These are phyloP conservation scores for Pseudorasbora parva DNA, from an alignment of 2,113 vertebrate genomes.

Conservation along the genomic window DNA sequence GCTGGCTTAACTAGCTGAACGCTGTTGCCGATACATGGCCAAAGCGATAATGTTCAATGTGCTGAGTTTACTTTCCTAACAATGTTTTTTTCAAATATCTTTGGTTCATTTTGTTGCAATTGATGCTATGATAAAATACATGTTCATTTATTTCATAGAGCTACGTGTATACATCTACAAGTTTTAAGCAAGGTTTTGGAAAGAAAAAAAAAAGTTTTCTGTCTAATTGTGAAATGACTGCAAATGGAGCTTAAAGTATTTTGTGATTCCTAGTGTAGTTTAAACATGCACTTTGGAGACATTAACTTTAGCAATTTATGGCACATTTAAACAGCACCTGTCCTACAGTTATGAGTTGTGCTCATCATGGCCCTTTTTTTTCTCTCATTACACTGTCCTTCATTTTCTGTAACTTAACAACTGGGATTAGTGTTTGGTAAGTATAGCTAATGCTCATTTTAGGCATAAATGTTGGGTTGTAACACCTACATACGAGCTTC, in stretches of 20 bases:
- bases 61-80: not conserved
- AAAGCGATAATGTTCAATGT: not conserved
- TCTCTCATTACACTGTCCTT: not conserved
- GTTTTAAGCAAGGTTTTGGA: not conserved
- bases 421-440: not conserved
- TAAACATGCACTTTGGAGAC: constrained; percentile 23
- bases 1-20: not conserved
- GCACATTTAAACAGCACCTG: constrained; percentile 9
- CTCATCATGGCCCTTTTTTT: too few species aligned
- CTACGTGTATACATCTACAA: not conserved
- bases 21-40: not conserved
- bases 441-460: not conserved
- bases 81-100: not conserved
- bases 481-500: constrained; percentile 61
- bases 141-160: not conserved
- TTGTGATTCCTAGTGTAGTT: not conserved
- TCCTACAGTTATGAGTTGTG: not conserved
- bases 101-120: not conserved
- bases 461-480: constrained; percentile 22
- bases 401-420: not conserved
- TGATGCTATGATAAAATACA: not conserved
- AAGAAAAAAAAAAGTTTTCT: not conserved
- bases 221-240: not conserved
- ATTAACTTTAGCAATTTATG: not conserved
- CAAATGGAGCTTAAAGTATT: not conserved